Base-by-base conservation (phyloP, 1,140 invertebrate genomes). In the Drosophila mojavensis region DNA sequence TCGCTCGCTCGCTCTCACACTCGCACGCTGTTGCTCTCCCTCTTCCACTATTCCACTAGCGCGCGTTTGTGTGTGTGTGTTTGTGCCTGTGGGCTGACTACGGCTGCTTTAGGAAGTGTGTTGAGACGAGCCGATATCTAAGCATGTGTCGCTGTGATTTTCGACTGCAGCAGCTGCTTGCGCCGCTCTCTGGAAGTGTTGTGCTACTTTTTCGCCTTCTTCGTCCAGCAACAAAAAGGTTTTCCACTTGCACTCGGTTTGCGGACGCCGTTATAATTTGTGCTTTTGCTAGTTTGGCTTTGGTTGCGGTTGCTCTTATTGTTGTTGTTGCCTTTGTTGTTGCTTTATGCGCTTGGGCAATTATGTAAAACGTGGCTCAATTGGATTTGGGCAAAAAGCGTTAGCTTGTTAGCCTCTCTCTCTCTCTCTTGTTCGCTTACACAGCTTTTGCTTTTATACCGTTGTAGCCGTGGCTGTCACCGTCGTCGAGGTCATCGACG, bases 31-130 rank as follows among this genome's bases (percentile, higher is more conserved):
- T 70, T 43, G 45, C 61, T 70, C 67, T 61, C 73, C 33, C 55
- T 55, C 11, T 68, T n/a, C 51, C 59, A 64, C 50, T 61, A 51
- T 30, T 30, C 28, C 28, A 30, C 28, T 39, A 39, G 36, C 36
- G 36, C 33, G 33, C 9, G 33, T 39, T 11, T 39, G 9, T 39
- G 36, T 39, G 33, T 56, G 66, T 56, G 43, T 61, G 47, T 39
- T 9, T 36, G 9, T 39, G 47, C 55, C 55, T 61, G 65, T 75
- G 30, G 63, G 71, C 64, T 65, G 82, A 78, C 95, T 96, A 97
- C 94, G 96, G 96, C 93, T 97, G 96, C 93, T 97, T 97, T 93
- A 97, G 93, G 92, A 97, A 97, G 92, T 97, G 96, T 92, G 96
- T 97, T 91, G 96, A 96, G 67, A 97, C 96, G 91, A 97, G 94